phyloP scores from a whole-genome alignment of 2,888 invertebrate species.

The Drosophila parthenogenetica region DNA sequence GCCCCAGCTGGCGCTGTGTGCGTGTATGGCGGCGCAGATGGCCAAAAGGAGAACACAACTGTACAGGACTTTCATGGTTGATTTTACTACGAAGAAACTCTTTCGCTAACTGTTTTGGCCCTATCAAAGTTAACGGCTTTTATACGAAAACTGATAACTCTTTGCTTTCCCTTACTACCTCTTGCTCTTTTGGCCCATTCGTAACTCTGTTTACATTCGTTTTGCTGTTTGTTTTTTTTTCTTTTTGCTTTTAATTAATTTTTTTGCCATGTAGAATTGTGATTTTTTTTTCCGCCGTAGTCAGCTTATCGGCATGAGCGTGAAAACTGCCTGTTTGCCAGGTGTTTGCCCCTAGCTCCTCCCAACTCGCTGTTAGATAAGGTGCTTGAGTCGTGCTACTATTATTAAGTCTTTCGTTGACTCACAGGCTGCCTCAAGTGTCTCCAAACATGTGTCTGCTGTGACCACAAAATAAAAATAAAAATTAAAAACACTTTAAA shows the following conservation, averaged over 20 bases:
- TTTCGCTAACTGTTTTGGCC: slow-evolving; percentile 13
- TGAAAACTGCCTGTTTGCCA: slow-evolving; percentile 11
- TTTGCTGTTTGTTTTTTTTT: slow-evolving; percentile 29
- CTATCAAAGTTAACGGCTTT: slow-evolving; percentile 21
- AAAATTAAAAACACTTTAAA: background rate
- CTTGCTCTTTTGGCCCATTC: slow-evolving; percentile 19
- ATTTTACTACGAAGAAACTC: slow-evolving; percentile 21
- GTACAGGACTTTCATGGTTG: slow-evolving; percentile 61
- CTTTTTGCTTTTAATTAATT: slow-evolving; percentile 57
- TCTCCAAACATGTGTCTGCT: slow-evolving; percentile 14
- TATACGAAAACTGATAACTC: slow-evolving; percentile 33
- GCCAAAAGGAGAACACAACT: slow-evolving; percentile 62
- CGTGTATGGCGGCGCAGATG: slow-evolving; percentile 56
- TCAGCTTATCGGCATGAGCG: slow-evolving; percentile 47
- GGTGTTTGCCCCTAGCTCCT: background rate
- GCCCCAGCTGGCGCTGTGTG: slow-evolving; percentile 65
- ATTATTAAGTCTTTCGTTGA: slow-evolving; percentile 46
- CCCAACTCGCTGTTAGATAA: slow-evolving; percentile 45
- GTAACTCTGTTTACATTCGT: slow-evolving; percentile 50
- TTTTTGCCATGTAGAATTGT: slow-evolving; percentile 39
- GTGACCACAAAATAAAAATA: background rate
- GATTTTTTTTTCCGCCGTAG: slow-evolving; percentile 15
- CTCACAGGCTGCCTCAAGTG: slow-evolving; percentile 34
- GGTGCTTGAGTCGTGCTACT: slow-evolving; percentile 17
- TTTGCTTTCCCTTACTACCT: background rate